A percentile compares a stretch with the other conserved stretches of the same genome.
phyloP scores from a whole-genome alignment of 1,140 invertebrate species.

The Nylanderia fulva region DNA sequence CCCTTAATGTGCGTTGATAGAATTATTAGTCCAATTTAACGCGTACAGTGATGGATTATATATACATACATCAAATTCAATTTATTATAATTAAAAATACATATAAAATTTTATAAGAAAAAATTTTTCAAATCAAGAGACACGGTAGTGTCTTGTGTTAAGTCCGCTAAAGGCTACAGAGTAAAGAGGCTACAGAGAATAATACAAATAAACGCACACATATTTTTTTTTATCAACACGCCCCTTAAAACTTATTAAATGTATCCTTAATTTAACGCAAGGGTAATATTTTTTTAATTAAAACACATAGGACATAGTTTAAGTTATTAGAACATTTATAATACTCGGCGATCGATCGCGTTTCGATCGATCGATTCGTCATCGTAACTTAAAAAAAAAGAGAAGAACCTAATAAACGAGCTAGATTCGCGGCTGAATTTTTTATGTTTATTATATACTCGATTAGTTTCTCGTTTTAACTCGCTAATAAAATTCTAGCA shows the following conservation, averaged over 20 bases:
- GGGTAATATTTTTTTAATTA: constrained; percentile 5
- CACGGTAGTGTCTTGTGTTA: too few species aligned
- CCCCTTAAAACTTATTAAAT: not conserved
- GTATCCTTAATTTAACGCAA: constrained; percentile 14
- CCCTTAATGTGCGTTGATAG: not conserved
- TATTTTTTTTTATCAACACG: constrained; percentile 1
- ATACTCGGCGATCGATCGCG: not conserved
- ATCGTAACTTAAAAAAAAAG: not conserved
- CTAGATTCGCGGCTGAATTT: constrained; percentile 8
- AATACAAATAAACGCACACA: too few species aligned
- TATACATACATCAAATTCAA: constrained; percentile 9
- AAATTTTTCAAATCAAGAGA: not conserved
- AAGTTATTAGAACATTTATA: constrained; percentile 22
- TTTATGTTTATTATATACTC: constrained; percentile 10
- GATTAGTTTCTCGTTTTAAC: not conserved
- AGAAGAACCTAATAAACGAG: not conserved
- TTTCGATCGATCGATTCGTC: constrained; percentile 8
- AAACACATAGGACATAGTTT: not conserved
- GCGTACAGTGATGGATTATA: not conserved
- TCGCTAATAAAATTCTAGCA: constrained; percentile 20
- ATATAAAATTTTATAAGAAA: not conserved
- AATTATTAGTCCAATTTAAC: constrained; percentile 25
- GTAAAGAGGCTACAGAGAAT: constrained; percentile 1
- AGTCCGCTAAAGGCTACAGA: too few species aligned
- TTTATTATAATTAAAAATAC: not conserved